phyloP scores from a whole-genome alignment of 2,113 vertebrate species.

The Callopanchax toddi region DNA sequence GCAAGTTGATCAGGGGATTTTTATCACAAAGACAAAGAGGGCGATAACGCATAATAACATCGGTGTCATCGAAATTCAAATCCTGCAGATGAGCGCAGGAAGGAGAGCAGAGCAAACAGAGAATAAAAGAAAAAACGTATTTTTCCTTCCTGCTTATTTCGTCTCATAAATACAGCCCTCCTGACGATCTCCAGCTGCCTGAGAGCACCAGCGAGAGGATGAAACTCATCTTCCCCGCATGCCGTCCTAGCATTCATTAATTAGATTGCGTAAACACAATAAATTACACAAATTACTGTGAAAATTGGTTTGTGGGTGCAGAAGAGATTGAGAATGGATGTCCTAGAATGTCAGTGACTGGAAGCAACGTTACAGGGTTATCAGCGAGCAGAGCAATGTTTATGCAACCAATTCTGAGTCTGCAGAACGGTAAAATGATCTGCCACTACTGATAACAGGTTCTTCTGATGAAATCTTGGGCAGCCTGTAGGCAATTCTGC shows the following conservation, averaged over 20 bases:
- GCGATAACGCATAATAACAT: too few relatives aligned
- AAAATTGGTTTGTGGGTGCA: conserved; percentile 31
- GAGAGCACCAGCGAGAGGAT: conserved; percentile 29
- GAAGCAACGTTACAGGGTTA: conserved; percentile 23
- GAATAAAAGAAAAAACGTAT: background rate
- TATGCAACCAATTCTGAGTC: conserved; percentile 12
- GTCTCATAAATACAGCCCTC: background rate
- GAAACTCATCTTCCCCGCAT: conserved; percentile 20
- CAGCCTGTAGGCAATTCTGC: background rate
- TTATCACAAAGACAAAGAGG: too few relatives aligned
- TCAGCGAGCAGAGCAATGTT: conserved; percentile 3
- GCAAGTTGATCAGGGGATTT: background rate
- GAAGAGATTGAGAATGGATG: conserved; percentile 42
- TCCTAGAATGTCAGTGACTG: conserved; percentile 30
- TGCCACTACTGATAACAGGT: conserved; percentile 9
- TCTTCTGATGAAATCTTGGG: background rate
- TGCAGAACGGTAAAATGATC: conserved; percentile 8
- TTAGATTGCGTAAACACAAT: conserved; percentile 45
- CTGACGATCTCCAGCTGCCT: conserved; percentile 8
- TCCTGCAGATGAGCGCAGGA: background rate
- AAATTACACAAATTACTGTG: conserved; percentile 53
- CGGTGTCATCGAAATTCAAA: background rate
- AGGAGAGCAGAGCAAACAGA: background rate
- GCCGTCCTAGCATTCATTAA: conserved; percentile 25
- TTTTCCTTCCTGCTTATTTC: background rate